A percentile compares a stretch with the other conserved stretches of the same genome.
Conservation (phyloP, 2,888 invertebrate species). For the Lordiphosa fenestrarum region DNA sequence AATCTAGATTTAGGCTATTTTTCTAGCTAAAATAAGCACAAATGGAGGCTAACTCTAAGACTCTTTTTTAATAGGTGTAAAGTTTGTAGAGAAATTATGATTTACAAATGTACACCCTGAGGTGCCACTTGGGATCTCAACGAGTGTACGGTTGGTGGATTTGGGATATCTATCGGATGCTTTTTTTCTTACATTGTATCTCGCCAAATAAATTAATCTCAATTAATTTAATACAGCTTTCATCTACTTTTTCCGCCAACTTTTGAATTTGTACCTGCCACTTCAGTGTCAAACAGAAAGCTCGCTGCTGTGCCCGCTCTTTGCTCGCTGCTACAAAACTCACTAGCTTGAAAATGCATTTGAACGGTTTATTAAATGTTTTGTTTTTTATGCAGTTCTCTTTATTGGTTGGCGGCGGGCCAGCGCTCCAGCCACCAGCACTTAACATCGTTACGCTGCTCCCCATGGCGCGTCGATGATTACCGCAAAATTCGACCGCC, state of each 20-base stretch:
- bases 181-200: too few relatives aligned
- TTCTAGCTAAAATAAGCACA: slow-evolving; percentile 32
- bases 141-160: too few relatives aligned
- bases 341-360: background rate
- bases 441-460: slow-evolving; percentile 26
- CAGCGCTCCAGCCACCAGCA: slow-evolving; percentile 30
- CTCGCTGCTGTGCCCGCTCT: too few relatives aligned
- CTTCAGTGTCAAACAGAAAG: too few relatives aligned
- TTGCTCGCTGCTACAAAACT: background rate
- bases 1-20: slow-evolving; percentile 42
- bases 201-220: too few relatives aligned
- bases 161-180: too few relatives aligned
- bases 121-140: background rate
- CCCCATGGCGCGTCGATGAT: slow-evolving; percentile 50
- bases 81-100: slow-evolving; percentile 16
- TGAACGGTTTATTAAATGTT: slow-evolving; percentile 29
- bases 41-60: slow-evolving; percentile 46
- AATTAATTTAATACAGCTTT: too few relatives aligned
- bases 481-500: slow-evolving; percentile 51
- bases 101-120: background rate
- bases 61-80: slow-evolving; percentile 6
- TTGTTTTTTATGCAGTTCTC: slow-evolving; percentile 24
- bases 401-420: slow-evolving; percentile 38
- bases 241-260: too few relatives aligned
- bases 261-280: too few relatives aligned